These are phyloP conservation scores for Aleiodes leptofemur DNA, from an alignment of 2,888 invertebrate species.

Conservation along the genomic window DNA sequence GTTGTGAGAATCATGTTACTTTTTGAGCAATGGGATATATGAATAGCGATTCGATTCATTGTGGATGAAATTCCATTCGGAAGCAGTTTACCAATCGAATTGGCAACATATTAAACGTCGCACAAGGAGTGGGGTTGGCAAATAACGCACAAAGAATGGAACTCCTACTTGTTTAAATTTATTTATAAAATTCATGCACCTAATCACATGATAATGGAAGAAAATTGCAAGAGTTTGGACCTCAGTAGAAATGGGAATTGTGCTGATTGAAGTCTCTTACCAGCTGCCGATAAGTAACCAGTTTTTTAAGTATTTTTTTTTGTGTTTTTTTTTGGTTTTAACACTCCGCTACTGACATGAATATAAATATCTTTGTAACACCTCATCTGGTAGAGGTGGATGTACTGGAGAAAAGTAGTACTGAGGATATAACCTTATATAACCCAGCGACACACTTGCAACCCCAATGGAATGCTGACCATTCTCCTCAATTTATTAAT, in stretches of 20 bases:
- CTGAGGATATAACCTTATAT: slow-evolving; percentile 59
- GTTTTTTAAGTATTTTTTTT: slow-evolving; percentile 28
- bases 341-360: slow-evolving; percentile 10
- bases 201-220: too few species aligned
- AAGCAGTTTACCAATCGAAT: too few species aligned
- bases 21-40: too few species aligned
- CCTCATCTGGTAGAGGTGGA: slow-evolving; percentile 15
- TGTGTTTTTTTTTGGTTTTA: slow-evolving; percentile 38
- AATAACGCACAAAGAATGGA: too few species aligned
- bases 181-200: too few species aligned
- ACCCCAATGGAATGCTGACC: slow-evolving; percentile 58
- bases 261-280: slow-evolving; percentile 56
- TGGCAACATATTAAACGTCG: too few species aligned
- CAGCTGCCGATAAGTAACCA: slow-evolving; percentile 32
- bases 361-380: slow-evolving; percentile 25
- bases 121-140: too few species aligned
- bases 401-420: too few species aligned
- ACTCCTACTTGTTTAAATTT: too few species aligned
- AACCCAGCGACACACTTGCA: slow-evolving; percentile 65
- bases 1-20: too few species aligned
- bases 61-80: too few species aligned
- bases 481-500: slow-evolving; percentile 58
- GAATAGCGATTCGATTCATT: too few species aligned
- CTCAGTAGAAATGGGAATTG: slow-evolving; percentile 62
- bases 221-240: slow-evolving; percentile 42